A percentile compares a stretch with the other conserved stretches of the same genome.
Evolutionary conservation across 2,888 invertebrate genomes (phyloP).

Genomic region (Trisateles emortualis): DNA sequence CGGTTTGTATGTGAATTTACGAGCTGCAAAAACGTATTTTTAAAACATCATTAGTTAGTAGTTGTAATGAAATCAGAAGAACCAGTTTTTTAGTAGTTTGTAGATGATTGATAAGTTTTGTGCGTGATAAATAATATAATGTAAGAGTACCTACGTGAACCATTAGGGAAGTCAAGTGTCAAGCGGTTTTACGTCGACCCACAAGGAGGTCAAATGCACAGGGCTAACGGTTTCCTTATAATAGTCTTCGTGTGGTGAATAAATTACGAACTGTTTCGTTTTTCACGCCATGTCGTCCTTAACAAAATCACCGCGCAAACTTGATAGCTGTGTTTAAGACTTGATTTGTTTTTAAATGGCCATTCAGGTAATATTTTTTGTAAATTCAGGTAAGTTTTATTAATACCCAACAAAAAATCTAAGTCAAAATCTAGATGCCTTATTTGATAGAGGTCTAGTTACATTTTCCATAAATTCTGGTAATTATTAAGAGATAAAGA

Average conservation of each 20-base stretch:
- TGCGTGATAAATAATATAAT: conserved; percentile 13
- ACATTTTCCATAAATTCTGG: too few relatives aligned
- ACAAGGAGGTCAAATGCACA: conserved; percentile 78
- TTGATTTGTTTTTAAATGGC: neutral
- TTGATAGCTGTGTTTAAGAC: conserved; percentile 5
- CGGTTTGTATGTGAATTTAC: too few relatives aligned
- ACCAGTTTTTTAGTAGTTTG: too few relatives aligned
- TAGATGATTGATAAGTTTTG: neutral
- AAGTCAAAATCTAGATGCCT: too few relatives aligned
- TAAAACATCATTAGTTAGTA: too few relatives aligned
- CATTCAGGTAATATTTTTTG: neutral
- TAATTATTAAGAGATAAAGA: too few relatives aligned
- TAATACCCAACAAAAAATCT: too few relatives aligned
- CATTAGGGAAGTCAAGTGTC: conserved; percentile 44
- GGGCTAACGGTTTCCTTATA: conserved; percentile 72
- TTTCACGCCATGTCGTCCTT: conserved; percentile 36
- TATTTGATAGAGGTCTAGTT: too few relatives aligned
- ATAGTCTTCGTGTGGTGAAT: conserved; percentile 68
- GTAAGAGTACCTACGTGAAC: conserved; percentile 14
- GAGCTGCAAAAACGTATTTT: too few relatives aligned
- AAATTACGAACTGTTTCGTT: conserved; percentile 53
- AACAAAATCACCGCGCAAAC: conserved; percentile 19
- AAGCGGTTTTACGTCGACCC: conserved; percentile 58
- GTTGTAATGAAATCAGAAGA: too few relatives aligned
- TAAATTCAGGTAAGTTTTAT: too few relatives aligned